Base-by-base conservation (phyloP, 1,140 invertebrate species). In the Pachyrhynchus sulphureomaculatus region DNA sequence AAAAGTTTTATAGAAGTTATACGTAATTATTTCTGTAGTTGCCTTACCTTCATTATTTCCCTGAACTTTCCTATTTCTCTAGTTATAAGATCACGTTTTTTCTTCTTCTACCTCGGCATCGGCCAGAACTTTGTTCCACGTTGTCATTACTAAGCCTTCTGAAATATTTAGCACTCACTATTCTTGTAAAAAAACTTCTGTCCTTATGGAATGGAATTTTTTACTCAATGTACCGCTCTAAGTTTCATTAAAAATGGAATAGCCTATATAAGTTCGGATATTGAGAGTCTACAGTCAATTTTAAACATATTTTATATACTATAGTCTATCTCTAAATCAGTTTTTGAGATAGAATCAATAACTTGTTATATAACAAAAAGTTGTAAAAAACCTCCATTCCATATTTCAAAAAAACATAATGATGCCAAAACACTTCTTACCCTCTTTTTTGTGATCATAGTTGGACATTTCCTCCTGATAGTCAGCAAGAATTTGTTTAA, bases 11-110 rank as follows among this genome's bases (percentile, higher is more conserved):
- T n/a, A n/a, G n/a, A n/a, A n/a, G n/a, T n/a, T n/a, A n/a, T n/a
- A n/a, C n/a, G n/a, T n/a, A n/a, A n/a, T n/a, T n/a, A n/a, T n/a
- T n/a, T n/a, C n/a, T n/a, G n/a, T n/a, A n/a, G n/a, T n/a, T n/a
- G 4, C 75, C 75, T 84, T 88, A 95, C 93, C 90, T 95, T 96
- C 89, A 96, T 95, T 59, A 93, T 91, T 82, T 97, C 95, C 53
- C 96, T 85, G 79, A 98, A 98, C 79, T 95, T 96, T 65, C 92
- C 92, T 78, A 98, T 98, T 83, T 98, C 96, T 66, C 88, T 84
- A 68, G 93, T 95, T 65, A 99, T 98, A 62, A 99, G 84, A 77
- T 91, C 89, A n/a, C 93, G 86, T 77, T 97, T 96, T n/a, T 74
- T 96, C 95, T 79, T 98, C 95, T 79, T 98, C 96, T 55, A 97